Conservation (phyloP, 2,888 invertebrate genomes). For the Caenorhabditis sp. region DNA sequence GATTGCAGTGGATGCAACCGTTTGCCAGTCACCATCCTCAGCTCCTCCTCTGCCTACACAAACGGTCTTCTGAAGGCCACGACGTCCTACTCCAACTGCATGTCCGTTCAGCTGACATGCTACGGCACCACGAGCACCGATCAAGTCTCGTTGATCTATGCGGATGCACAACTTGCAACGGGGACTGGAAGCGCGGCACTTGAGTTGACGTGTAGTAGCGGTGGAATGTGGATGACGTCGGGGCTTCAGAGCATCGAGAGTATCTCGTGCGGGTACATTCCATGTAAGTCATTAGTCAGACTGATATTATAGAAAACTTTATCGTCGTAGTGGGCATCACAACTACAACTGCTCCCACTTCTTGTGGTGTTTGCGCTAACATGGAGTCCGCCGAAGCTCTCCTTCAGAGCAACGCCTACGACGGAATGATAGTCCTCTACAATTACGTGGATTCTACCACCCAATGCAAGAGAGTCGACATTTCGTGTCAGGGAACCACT, state of each 20-base stretch:
- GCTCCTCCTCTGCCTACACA: slow-evolving; percentile 27
- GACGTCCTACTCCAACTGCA: slow-evolving; percentile 31
- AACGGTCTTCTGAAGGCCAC: slow-evolving; percentile 50
- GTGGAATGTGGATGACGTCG: slow-evolving; percentile 35
- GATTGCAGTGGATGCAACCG: slow-evolving; percentile 42
- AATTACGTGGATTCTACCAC: slow-evolving; percentile 44
- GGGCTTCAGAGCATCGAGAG: slow-evolving; percentile 41
- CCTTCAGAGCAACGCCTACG: slow-evolving; percentile 20
- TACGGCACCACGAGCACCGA: slow-evolving; percentile 30
- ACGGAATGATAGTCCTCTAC: slow-evolving; percentile 62
- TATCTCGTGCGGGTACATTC: slow-evolving; percentile 47
- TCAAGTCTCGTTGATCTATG: slow-evolving; percentile 36
- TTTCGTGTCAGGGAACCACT: slow-evolving; percentile 54
- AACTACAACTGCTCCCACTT: slow-evolving; percentile 26
- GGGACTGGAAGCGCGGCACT: neutral
- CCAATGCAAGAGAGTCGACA: slow-evolving; percentile 55
- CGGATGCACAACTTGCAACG: slow-evolving; percentile 18
- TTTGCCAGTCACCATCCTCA: slow-evolving; percentile 30
- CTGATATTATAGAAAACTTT: no score
- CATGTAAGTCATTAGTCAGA: neutral
- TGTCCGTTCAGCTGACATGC: slow-evolving; percentile 43
- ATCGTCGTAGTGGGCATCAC: slow-evolving; percentile 34
- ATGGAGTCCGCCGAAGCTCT: slow-evolving; percentile 51
- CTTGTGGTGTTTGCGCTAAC: slow-evolving; percentile 55
- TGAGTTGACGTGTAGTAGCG: slow-evolving; percentile 27